These are phyloP conservation scores for Amphibalanus amphitrite DNA, from an alignment of 1,140 invertebrate genomes.

Conservation along the genomic window DNA sequence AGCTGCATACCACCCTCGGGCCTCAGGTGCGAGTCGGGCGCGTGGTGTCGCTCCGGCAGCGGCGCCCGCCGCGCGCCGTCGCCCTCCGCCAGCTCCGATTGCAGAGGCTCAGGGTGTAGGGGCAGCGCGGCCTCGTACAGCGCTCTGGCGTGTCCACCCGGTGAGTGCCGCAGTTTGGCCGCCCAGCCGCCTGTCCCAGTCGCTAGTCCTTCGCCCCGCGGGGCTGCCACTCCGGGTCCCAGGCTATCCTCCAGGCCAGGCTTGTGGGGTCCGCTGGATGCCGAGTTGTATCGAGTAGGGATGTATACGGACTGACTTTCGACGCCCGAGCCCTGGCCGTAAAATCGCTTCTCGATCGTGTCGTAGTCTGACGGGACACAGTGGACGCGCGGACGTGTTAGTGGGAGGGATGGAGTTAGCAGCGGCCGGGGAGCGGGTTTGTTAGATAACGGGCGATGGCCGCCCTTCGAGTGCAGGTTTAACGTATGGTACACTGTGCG, in stretches of 20 bases:
- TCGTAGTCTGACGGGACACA: constrained; percentile 20
- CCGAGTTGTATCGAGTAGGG: not conserved
- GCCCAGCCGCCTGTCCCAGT: not conserved
- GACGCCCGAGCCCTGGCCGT: not conserved
- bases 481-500: too few species aligned
- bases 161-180: not conserved
- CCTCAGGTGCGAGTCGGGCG: not conserved
- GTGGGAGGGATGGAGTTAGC: not conserved
- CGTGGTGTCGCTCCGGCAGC: not conserved
- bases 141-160: too few species aligned
- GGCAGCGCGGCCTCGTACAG: not conserved
- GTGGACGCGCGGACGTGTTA: constrained; percentile 5
- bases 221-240: too few species aligned
- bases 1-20: not conserved
- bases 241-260: too few species aligned
- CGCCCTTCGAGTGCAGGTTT: too few species aligned
- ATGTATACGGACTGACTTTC: not conserved
- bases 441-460: too few species aligned
- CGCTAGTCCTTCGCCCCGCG: too few species aligned
- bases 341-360: constrained; percentile 6
- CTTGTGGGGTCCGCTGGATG: not conserved
- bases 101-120: not conserved
- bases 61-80: not conserved
- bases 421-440: not conserved
- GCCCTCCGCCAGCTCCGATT: not conserved